Conservation (phyloP, 2,797 vertebrate genomes). For the Sibirionetta formosa region DNA sequence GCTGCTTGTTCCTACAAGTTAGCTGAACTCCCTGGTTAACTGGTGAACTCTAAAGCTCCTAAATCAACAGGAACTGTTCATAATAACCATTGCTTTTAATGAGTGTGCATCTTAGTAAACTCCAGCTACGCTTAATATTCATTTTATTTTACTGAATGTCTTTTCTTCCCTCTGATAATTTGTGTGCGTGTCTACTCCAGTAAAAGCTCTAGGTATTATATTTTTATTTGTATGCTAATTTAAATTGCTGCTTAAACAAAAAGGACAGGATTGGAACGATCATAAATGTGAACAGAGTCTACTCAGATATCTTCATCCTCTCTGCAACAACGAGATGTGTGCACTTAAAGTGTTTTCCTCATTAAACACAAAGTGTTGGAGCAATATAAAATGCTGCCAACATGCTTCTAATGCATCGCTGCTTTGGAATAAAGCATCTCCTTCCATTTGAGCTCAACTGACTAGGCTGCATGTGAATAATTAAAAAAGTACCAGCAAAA, state of each 20-base stretch:
- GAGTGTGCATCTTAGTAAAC: not conserved
- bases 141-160: not conserved
- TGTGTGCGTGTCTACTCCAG: not conserved
- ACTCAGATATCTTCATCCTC: constrained; percentile 10
- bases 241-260: constrained; percentile 38
- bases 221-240: constrained; percentile 50
- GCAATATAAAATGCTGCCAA: constrained; percentile 56
- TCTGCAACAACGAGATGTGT: not conserved
- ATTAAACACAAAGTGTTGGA: constrained; percentile 52
- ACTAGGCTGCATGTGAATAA: constrained; percentile 8
- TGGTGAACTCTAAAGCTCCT: constrained; percentile 12
- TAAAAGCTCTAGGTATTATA: constrained; percentile 14
- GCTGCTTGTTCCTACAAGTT: not conserved
- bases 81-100: not conserved
- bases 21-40: not conserved
- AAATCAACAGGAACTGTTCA: not conserved
- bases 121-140: not conserved
- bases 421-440: constrained; percentile 52
- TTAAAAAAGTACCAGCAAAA: constrained; percentile 26
- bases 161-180: not conserved
- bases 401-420: constrained; percentile 22
- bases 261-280: not conserved
- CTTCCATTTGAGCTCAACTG: constrained; percentile 7
- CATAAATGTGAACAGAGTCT: constrained; percentile 32
- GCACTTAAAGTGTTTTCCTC: constrained; percentile 61